phyloP scores from a whole-genome alignment of 2,797 vertebrate genomes.

The Staurois parvus region DNA sequence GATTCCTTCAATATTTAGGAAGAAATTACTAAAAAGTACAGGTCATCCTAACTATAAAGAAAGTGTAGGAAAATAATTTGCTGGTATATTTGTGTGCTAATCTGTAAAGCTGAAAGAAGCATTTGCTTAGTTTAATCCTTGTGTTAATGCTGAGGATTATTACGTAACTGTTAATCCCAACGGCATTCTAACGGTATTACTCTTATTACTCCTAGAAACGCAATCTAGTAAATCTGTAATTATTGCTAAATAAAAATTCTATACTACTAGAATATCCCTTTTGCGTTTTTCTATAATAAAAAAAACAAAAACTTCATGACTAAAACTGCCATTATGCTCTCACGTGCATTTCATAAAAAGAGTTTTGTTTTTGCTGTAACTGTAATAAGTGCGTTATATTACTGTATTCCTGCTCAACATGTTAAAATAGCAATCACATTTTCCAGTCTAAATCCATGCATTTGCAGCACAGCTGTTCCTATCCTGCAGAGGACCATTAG shows the following conservation, averaged over 20 bases:
- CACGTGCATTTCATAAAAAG: too few species aligned
- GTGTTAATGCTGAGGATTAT: constrained; percentile 63
- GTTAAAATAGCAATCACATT: too few species aligned
- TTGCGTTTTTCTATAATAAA: neutral
- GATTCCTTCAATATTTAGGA: neutral
- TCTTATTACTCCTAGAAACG: neutral
- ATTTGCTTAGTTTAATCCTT: constrained; percentile 48
- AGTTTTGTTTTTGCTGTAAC: too few species aligned
- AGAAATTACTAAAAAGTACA: neutral
- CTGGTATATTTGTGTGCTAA: neutral
- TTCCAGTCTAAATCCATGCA: too few species aligned
- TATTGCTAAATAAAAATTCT: neutral
- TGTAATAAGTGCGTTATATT: too few species aligned
- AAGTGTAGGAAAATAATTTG: constrained; percentile 8
- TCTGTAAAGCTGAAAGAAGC: constrained; percentile 25
- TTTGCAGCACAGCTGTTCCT: too few species aligned
- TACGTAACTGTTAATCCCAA: constrained; percentile 70
- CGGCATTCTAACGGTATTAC: constrained; percentile 64
- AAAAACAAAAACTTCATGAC: too few species aligned
- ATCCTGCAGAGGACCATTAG: too few species aligned
- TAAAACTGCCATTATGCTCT: too few species aligned
- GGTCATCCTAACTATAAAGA: neutral
- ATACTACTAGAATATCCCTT: neutral
- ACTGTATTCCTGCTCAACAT: too few species aligned
- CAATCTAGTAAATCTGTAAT: constrained; percentile 29